Base-by-base conservation (phyloP, 2,113 vertebrate genomes). In the Canis aureus region DNA sequence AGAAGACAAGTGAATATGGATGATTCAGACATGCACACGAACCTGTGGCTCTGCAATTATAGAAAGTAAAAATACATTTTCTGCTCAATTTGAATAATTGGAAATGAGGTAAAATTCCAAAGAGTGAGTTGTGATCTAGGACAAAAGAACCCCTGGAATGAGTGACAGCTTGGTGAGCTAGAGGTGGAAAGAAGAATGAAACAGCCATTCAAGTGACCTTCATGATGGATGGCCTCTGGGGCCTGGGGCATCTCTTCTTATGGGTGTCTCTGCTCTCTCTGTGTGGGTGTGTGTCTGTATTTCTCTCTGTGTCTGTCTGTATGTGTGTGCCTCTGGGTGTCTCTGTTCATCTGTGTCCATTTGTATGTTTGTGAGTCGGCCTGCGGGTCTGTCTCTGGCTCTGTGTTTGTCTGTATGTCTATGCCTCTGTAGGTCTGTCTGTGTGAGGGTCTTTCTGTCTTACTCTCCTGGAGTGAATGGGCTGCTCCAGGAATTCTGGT, bases 41-140 rank as follows among this genome's bases (percentile, higher is more conserved):
- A 90, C 86, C 59, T 91, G 64, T 85, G 95, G 64, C 89, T 96
- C 94, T 71, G 51, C 32, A 82, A 49, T 97, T 88, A 94, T 0
- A 60, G 73, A 95, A 95, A 93, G 93, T 43, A 76, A 86, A 97
- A 93, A 84, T 83, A 67, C 17, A 15, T 79, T 92, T 94, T 97
- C 38, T 55, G 35, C 53, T 97, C 35, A 86, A 43, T 83, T 93
- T 89, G 89, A 95, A 74, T 95, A 83, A 96, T 79, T 95, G 90
- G 85, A 89, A 83, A 27, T 89, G 62, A 94, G 67, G 16, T 62
- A 91, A 38, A 55, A 43, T 91, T 94, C 69, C 59, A 55, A 71
- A 92, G 86, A 91, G 35, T 1, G 2, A 90, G 93, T 80, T 91
- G 57, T 95, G 89, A 83, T 91, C 71, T 76, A 59, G 78, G 51